Base-by-base conservation (phyloP, 1,140 invertebrate genomes). In the Penaeus japonicus region DNA sequence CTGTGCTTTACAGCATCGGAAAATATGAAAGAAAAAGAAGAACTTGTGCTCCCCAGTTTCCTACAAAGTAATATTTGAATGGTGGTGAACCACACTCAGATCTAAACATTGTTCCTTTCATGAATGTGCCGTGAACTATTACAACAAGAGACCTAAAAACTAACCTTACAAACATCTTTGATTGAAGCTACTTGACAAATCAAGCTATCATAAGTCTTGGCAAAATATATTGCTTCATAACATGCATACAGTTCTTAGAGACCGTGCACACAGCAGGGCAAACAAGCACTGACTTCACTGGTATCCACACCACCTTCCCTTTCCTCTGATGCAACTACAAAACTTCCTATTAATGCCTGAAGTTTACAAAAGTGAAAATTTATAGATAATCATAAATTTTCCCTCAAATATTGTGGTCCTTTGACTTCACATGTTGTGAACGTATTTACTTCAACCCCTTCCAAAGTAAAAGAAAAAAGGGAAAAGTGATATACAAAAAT, bases 351-450 rank as follows among this genome's bases (percentile, higher is more conserved):
- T 54, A 82, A 82, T 88, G 54, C 47, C 47, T 73, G 53, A 73
- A 75, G 79, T 35, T 78, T 88, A 88, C 79, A 88, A 88, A 88
- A 88, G 80, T 88, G 80, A 59, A 83, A 88, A 88, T 83, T 86
- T 77, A 84, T 83, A 47, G 70, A 47, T 83, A 53, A 39, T 80
- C 81, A 82, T 81, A 55, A 87, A 77, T 57, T 86, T 82, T 88
- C 27, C 54, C 39, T 32, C 53, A 55, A 59, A 88, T 77, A 70
- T 88, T 88, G 53, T 88, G 86, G 59, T 88, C 87, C 80, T 57
- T 88, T 59, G 59, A 70, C 62, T 81, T 70, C 62, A 79, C 59
- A 65, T 62, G 30, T 27, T 47, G 39, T 77, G 65, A 39, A 27
- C 30, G 75, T 75, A 77, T 35, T 65, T 81, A 32, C 73, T 70